Percentiles rank a stretch among this genome's conserved stretches.
Evolutionary conservation across 2,113 vertebrate genomes (phyloP).

Genomic region (Dasyornis broadbenti): DNA sequence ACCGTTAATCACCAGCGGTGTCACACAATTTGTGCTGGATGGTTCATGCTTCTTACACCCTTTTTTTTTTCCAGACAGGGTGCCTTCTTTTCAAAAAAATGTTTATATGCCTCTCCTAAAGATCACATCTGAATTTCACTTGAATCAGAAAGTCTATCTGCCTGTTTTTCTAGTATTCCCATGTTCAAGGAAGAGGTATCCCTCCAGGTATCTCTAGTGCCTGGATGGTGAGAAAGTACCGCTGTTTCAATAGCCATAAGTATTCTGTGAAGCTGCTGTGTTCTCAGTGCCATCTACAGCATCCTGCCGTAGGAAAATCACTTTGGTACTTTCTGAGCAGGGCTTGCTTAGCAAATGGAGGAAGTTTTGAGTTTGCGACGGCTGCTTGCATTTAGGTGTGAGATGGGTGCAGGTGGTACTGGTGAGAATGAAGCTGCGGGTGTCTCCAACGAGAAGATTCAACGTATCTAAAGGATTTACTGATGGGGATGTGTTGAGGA

Average conservation of each 20-base stretch:
- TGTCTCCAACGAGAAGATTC: background rate
- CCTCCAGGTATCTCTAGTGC: background rate
- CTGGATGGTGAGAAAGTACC: background rate
- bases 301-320: background rate
- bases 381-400: background rate
- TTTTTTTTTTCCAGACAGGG: background rate
- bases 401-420: background rate
- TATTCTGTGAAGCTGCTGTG: background rate
- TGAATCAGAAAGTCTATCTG: background rate
- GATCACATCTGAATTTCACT: background rate
- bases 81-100: background rate
- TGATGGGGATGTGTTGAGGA: background rate
- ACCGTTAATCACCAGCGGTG: background rate
- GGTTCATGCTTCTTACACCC: background rate
- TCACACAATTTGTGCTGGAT: background rate
- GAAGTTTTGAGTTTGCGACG: background rate
- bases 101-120: background rate
- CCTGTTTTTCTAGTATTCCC: background rate
- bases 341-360: background rate
- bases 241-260: fast-evolving
- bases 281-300: background rate
- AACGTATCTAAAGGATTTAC: background rate
- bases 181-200: background rate
- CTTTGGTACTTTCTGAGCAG: background rate
- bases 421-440: background rate